Evolutionary conservation across 2,113 vertebrate species (phyloP).

Genomic region (Caloenas nicobarica): DNA sequence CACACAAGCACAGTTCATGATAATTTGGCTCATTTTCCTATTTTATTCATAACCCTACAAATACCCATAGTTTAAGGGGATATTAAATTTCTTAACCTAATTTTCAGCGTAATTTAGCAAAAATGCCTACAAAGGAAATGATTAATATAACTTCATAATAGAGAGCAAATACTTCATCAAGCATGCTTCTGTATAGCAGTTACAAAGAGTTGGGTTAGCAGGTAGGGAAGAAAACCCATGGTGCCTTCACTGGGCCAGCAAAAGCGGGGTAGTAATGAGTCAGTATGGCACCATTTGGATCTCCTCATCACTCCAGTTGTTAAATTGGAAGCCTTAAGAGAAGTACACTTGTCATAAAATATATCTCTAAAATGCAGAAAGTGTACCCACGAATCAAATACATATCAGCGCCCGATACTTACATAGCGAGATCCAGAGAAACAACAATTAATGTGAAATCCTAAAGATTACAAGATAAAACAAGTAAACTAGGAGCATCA

Average conservation of each 20-base stretch:
- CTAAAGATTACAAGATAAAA: not conserved
- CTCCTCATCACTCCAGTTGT: not conserved
- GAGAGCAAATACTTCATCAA: not conserved
- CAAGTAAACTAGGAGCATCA: not conserved
- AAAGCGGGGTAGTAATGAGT: not conserved
- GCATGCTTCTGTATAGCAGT: not conserved
- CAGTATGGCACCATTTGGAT: not conserved
- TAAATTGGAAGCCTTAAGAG: not conserved
- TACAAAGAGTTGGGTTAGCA: not conserved
- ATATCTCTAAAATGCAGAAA: not conserved
- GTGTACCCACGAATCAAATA: not conserved
- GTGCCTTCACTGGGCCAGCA: not conserved
- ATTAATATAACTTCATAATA: not conserved
- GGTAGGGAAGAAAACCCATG: not conserved
- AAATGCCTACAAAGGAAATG: not conserved
- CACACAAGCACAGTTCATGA: not conserved
- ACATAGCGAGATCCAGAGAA: not conserved
- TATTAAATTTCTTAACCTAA: not conserved
- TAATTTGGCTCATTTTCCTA: not conserved
- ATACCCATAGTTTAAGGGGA: not conserved
- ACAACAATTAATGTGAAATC: not conserved
- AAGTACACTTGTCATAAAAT: not conserved
- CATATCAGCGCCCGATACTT: not conserved
- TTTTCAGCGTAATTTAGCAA: not conserved
- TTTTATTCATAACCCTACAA: not conserved